phyloP scores from a whole-genome alignment of 2,888 invertebrate species.

The Tiliacea citrago region DNA sequence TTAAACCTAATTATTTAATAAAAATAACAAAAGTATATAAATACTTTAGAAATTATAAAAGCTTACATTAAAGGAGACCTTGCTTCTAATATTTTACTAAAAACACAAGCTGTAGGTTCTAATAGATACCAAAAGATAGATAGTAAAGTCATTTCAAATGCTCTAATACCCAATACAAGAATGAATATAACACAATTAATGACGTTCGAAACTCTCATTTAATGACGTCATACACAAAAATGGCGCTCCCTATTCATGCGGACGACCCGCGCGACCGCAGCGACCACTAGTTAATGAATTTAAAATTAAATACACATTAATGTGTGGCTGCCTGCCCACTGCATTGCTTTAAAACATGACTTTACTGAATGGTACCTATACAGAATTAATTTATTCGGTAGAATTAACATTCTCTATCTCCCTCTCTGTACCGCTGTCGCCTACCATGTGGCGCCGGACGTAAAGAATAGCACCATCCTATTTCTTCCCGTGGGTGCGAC shows the following conservation, averaged over 20 bases:
- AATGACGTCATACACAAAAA: conserved; percentile 54
- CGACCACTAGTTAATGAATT: conserved; percentile 73
- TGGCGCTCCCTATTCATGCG: conserved; percentile 34
- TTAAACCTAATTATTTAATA: too few species aligned
- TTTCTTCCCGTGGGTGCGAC: too few species aligned
- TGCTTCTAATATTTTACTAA: not conserved
- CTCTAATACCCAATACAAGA: not conserved
- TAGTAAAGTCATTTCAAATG: not conserved
- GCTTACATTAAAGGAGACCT: not conserved
- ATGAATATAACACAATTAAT: not conserved
- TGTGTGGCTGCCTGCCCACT: conserved; percentile 67
- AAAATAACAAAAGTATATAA: too few species aligned
- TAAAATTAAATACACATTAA: conserved; percentile 76
- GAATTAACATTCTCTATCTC: not conserved
- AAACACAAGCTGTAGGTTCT: not conserved
- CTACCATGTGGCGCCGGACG: too few species aligned
- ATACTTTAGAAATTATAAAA: not conserved
- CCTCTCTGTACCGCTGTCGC: not conserved
- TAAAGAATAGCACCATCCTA: too few species aligned
- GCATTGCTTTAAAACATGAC: conserved; percentile 46
- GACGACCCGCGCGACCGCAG: conserved; percentile 55
- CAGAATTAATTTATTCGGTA: conserved; percentile 8
- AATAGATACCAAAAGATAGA: not conserved
- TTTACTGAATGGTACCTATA: conserved; percentile 22
- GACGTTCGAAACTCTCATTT: too few species aligned